Evolutionary conservation across 2,888 invertebrate genomes (phyloP).

Genomic region (Scelioninae gen. 2): DNA sequence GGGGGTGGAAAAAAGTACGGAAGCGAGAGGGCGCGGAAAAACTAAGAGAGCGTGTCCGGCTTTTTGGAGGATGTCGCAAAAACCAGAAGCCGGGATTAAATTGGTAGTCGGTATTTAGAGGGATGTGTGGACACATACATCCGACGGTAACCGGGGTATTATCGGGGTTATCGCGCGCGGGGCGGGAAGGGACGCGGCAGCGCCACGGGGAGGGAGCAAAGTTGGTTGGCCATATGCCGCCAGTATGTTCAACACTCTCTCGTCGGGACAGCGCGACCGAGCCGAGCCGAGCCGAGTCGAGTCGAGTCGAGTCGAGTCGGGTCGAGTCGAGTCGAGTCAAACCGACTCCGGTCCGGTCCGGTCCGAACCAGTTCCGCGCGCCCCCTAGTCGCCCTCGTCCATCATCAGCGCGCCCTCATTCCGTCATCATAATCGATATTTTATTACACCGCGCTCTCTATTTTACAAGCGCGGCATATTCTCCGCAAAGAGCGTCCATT

Average conservation of each 20-base stretch:
- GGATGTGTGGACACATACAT: conserved; percentile 61
- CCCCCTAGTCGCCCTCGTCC: conserved; percentile 56
- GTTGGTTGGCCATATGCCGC: conserved; percentile 70
- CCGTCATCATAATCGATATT: conserved; percentile 73
- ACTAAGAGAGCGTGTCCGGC: conserved; percentile 39
- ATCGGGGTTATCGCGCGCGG: conserved; percentile 68
- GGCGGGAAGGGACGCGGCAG: conserved; percentile 43
- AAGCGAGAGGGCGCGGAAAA: conserved; percentile 44
- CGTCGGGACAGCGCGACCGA: conserved; percentile 68
- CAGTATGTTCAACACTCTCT: conserved; percentile 71
- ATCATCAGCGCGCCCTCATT: conserved; percentile 61
- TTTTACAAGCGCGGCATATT: conserved; percentile 63
- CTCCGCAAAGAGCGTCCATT: conserved; percentile 43
- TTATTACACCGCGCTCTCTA: conserved; percentile 68
- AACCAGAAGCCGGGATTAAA: conserved; percentile 59
- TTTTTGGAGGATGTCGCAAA: conserved; percentile 51
- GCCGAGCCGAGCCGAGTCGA: conserved; percentile 64
- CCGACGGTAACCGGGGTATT: conserved; percentile 63
- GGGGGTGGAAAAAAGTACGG: conserved; percentile 34
- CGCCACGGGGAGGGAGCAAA: conserved; percentile 49
- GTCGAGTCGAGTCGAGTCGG: conserved; percentile 37
- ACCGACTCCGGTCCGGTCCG: conserved; percentile 24
- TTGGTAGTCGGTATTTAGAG: conserved; percentile 65
- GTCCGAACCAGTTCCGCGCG: not conserved
- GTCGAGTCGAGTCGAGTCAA: conserved; percentile 42